phyloP scores from a whole-genome alignment of 64 coral and sea anemone species.

The Hydrozoanthus tunicans region DNA sequence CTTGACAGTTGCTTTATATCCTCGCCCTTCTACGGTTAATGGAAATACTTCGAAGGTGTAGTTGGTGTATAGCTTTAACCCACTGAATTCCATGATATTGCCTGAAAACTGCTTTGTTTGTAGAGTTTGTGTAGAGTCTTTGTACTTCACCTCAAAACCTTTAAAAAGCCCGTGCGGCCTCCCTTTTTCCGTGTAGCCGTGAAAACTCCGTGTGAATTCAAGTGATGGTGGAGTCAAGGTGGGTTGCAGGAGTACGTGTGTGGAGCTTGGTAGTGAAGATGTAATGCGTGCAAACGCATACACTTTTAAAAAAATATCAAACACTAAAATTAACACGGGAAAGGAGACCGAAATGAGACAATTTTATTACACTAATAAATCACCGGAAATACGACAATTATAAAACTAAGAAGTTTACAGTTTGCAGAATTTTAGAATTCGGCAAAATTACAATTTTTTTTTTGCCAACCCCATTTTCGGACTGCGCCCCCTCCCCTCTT shows the following conservation, averaged over 20 bases:
- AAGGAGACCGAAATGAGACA: too few relatives aligned
- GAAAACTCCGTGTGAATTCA: not conserved
- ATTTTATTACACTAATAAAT: too few relatives aligned
- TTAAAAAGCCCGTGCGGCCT: not conserved
- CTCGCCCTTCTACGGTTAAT: conserved; percentile 19
- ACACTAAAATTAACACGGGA: not conserved
- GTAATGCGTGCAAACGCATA: not conserved
- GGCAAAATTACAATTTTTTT: too few relatives aligned
- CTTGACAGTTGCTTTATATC: not conserved
- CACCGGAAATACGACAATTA: too few relatives aligned
- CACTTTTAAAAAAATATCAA: not conserved
- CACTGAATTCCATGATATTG: not conserved
- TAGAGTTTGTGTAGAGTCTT: not conserved
- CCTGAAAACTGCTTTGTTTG: not conserved
- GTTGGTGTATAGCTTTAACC: conserved; percentile 1
- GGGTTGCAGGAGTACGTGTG: not conserved
- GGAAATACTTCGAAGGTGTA: not conserved
- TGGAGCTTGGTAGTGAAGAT: not conserved
- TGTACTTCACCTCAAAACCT: conserved; percentile 18
- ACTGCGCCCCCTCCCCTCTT: too few relatives aligned
- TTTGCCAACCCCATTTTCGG: too few relatives aligned
- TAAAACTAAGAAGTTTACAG: too few relatives aligned
- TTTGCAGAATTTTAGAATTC: too few relatives aligned
- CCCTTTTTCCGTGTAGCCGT: not conserved
- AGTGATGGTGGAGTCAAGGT: not conserved